Evolutionary conservation across 2,113 vertebrate genomes (phyloP).

Genomic region (Danionella cerebrum): DNA sequence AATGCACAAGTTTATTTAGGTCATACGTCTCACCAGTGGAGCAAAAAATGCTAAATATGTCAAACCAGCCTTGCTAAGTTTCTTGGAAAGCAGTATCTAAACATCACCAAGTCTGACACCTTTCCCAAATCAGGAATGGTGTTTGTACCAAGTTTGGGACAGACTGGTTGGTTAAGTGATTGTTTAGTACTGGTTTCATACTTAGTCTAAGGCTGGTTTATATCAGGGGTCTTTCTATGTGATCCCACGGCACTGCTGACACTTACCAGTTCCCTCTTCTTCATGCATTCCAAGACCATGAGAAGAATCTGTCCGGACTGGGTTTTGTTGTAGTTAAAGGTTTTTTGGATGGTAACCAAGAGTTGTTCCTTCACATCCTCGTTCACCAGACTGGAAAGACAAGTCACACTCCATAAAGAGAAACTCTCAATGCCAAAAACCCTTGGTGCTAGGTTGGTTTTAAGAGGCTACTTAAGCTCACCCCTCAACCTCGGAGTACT

Average conservation of each 20-base stretch:
- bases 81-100: too few relatives aligned
- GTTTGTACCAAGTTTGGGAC: too few relatives aligned
- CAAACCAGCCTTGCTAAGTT: neutral
- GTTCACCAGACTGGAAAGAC: slow-evolving; percentile 69
- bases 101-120: too few relatives aligned
- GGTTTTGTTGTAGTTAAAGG: slow-evolving; percentile 86
- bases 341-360: slow-evolving; percentile 94
- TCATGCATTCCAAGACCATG: slow-evolving; percentile 96
- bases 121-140: too few relatives aligned
- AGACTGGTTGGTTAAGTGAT: too few relatives aligned
- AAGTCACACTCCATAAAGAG: too few relatives aligned
- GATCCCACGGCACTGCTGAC: neutral
- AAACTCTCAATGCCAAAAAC: too few relatives aligned
- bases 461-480: slow-evolving; percentile 59
- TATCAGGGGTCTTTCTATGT: neutral
- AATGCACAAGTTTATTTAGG: too few relatives aligned
- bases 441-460: too few relatives aligned
- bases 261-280: slow-evolving; percentile 94
- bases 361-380: slow-evolving; percentile 91
- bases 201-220: too few relatives aligned
- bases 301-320: slow-evolving; percentile 87
- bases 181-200: too few relatives aligned
- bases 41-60: neutral
- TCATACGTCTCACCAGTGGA: too few relatives aligned
- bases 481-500: slow-evolving; percentile 90